Evolutionary conservation across 2,888 invertebrate species (phyloP).

Genomic region (Diabrotica balteata): DNA sequence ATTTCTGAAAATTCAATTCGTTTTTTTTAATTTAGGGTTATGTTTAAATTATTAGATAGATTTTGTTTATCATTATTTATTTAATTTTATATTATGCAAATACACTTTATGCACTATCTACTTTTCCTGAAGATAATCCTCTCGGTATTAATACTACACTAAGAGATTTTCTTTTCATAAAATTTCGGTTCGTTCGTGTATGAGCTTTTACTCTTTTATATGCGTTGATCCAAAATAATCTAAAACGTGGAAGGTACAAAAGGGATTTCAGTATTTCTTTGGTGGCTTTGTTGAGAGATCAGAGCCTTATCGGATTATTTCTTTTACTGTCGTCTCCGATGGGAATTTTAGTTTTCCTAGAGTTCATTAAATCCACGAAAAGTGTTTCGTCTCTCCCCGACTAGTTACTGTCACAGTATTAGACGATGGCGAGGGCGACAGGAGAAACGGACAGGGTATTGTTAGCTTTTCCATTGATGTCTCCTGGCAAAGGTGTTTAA

Average conservation of each 20-base stretch:
- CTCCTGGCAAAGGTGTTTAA: no score
- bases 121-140: slow-evolving; percentile 5
- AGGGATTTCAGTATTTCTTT: slow-evolving; percentile 45
- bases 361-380: slow-evolving; percentile 37
- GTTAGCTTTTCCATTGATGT: no score
- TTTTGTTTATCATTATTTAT: no score
- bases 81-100: no score
- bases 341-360: slow-evolving; percentile 35
- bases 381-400: slow-evolving; percentile 25
- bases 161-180: slow-evolving; percentile 24
- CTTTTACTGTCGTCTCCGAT: slow-evolving; percentile 35
- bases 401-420: slow-evolving; percentile 8
- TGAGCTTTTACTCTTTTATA: slow-evolving; percentile 29
- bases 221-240: slow-evolving; percentile 39
- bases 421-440: neutral
- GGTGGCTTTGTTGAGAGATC: slow-evolving; percentile 45
- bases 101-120: no score
- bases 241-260: slow-evolving; percentile 41
- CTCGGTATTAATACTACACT: slow-evolving; percentile 9
- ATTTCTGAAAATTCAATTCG: no score
- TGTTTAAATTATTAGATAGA: no score
- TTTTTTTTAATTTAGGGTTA: no score
- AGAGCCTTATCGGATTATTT: slow-evolving; percentile 42
- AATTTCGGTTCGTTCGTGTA: slow-evolving; percentile 25
- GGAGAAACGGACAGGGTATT: neutral